Evolutionary conservation across 2,888 invertebrate genomes (phyloP), one percentile per base, ranked within the genome.

Genomic region (Drosophila mettleri): DNA sequence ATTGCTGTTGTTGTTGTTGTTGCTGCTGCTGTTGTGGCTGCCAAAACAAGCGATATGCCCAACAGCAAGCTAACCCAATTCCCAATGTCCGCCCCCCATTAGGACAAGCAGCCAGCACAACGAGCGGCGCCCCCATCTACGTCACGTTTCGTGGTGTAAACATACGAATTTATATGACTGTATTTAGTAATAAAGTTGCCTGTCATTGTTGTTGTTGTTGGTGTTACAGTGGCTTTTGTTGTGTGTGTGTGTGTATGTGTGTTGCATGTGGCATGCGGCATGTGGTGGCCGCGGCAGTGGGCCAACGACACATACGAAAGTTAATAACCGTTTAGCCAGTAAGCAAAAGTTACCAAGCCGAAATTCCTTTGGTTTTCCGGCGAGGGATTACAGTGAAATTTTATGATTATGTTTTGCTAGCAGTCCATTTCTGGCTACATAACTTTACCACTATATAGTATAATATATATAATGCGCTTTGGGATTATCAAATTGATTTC

Each of bases 281-380:
- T 27, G 45, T 9, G 14, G 31, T n/a, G 14, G 48, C 12, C 24
- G 51, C 10, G 33, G 49, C 31, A 55, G 14, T 22, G 39, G 27
- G 29, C 20, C 34, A 45, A 66, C 72, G 73, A 76, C 85, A 87
- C 79, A 79, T 87, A 75, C 67, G 69, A 87, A 85, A 84, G 82
- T 84, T 87, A 84, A 84, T 84, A 85, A 85, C 82, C 83, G 83
- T 87, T 84, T 84, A 82, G 86, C 82, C 62, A 67, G 69, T 78
- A 70, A 76, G 58, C 70, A 64, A 72, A 72, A 74, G 69, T 72
- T 64, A 34, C 73, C 29, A 45, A 45, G 31, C 46, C 16, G 33
- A 63, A 72, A 74, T 72, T 69, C 55, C 52, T 71, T 70, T 70
- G 22, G 60, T 52, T 45, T 16, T n/a, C n/a, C n/a, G n/a, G n/a